Base-by-base conservation (phyloP, 2,797 vertebrate genomes). In the Bovichtus diacanthus region DNA sequence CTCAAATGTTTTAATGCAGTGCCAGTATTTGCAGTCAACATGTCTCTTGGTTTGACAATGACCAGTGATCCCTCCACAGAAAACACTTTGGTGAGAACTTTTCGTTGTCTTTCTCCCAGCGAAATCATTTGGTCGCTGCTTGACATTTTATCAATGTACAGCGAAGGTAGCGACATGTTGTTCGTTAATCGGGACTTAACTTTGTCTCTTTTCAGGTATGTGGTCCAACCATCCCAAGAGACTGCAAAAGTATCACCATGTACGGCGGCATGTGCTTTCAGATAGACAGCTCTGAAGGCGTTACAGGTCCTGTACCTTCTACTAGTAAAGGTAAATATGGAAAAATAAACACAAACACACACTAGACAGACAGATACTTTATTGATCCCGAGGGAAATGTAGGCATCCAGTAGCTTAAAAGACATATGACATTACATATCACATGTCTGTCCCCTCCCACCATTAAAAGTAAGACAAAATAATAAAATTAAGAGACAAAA, bases 31-130 rank as follows among this genome's bases (percentile, higher is more conserved):
- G 89, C 89, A n/a, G 73, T 92, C 66, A 95, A 92, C 81, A 91
- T 93, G 88, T 95, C 94, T 5, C 90, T 95, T 54, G 94, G 95
- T 55, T 85, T 95, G 76, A 80, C 91, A 6, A 89, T 95, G 93
- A 41, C 78, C 44, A 66, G 5, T 51, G 47, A 93, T 66, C 78
- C 85, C 1, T 0, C 0, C 2, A 60, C 67, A 46, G 5, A 19
- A 27, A 68, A 58, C 0, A 55, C 88, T 9, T 0, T 90, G 77
- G 95, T 95, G 75, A 92, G 90, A 38, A 61, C 13, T 16, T 31
- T 25, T 59, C 6, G n/a, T 9, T 25, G 7, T 38, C 25, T 25
- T 10, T 47, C 18, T 8, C 34, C 5, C 16, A 19, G 23, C 27
- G n/a, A 62, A 53, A 49, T 18, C 9, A 9, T 54, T 15, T 53